phyloP scores from a whole-genome alignment of 92 coral and sea anemone species.

The Siderastrea siderea region DNA sequence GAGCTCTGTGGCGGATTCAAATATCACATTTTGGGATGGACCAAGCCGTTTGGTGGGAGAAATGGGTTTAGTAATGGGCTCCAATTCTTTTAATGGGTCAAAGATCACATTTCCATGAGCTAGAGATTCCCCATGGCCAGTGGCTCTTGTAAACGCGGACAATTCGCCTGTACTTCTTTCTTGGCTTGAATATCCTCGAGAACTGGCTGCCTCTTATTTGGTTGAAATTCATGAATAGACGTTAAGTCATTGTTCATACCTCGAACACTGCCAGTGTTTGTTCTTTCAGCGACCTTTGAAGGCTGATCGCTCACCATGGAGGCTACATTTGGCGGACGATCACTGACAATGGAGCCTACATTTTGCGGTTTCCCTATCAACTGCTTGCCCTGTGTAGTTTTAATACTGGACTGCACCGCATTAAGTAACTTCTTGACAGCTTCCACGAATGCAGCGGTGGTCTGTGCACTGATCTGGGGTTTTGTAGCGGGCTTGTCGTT shows the following conservation, averaged over 20 bases:
- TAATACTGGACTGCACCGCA: constrained; percentile 75
- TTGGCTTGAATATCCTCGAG: not conserved
- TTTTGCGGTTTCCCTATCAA: constrained; percentile 17
- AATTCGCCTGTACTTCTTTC: not conserved
- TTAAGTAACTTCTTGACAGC: constrained; percentile 65
- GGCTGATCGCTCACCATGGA: not conserved
- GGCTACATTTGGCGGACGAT: not conserved
- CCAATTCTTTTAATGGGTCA: constrained; percentile 37
- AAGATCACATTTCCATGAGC: constrained; percentile 16
- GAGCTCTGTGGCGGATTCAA: constrained; percentile 84
- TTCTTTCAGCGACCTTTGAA: not conserved
- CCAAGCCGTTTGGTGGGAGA: constrained; percentile 41
- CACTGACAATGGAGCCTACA: not conserved
- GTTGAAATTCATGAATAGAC: not conserved
- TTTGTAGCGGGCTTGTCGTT: not conserved
- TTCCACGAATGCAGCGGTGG: constrained; percentile 44
- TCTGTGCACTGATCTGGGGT: constrained; percentile 19
- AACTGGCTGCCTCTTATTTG: not conserved
- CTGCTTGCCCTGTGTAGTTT: constrained; percentile 56
- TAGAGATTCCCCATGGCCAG: constrained; percentile 9
- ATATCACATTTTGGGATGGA: constrained; percentile 81
- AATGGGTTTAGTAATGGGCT: constrained; percentile 59
- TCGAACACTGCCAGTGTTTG: constrained; percentile 39
- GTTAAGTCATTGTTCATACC: constrained; percentile 3
- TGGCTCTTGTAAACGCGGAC: constrained; percentile 15